Conservation (phyloP, 2,888 invertebrate genomes). For the Cloeon dipterum region DNA sequence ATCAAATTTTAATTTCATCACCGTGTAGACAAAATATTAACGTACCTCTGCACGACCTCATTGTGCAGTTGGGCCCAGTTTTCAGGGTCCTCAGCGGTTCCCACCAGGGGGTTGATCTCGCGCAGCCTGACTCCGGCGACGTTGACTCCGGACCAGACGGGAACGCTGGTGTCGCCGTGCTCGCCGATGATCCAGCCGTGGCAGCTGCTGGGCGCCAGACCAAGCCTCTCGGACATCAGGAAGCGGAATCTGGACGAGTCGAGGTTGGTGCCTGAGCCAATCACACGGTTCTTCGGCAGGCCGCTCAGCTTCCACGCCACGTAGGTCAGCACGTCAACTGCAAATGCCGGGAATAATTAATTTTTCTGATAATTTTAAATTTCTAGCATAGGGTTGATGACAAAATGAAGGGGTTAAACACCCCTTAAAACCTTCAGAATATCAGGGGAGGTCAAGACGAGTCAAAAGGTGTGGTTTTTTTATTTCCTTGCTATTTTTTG, state of each 20-base stretch:
- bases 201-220: conserved; percentile 59
- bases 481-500: too few species aligned
- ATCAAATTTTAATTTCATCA: too few species aligned
- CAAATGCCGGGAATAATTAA: conserved; percentile 10
- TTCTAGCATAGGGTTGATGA: too few species aligned
- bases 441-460: too few species aligned
- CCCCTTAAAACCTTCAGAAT: too few species aligned
- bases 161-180: conserved; percentile 78
- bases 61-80: conserved; percentile 58
- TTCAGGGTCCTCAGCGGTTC: conserved; percentile 47
- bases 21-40: too few species aligned
- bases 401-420: too few species aligned
- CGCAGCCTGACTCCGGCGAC: conserved; percentile 67
- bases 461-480: too few species aligned
- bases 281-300: conserved; percentile 61
- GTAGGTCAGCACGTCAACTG: conserved; percentile 74
- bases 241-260: conserved; percentile 83
- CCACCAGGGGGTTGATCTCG: conserved; percentile 52
- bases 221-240: conserved; percentile 57
- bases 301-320: conserved; percentile 90
- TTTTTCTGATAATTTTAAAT: too few species aligned
- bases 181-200: conserved; percentile 91
- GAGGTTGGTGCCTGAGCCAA: conserved; percentile 83
- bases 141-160: conserved; percentile 86
- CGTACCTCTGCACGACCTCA: conserved; percentile 47